These are phyloP conservation scores for Rafetus swinhoei DNA, from an alignment of 2,113 vertebrate genomes.

Conservation along the genomic window DNA sequence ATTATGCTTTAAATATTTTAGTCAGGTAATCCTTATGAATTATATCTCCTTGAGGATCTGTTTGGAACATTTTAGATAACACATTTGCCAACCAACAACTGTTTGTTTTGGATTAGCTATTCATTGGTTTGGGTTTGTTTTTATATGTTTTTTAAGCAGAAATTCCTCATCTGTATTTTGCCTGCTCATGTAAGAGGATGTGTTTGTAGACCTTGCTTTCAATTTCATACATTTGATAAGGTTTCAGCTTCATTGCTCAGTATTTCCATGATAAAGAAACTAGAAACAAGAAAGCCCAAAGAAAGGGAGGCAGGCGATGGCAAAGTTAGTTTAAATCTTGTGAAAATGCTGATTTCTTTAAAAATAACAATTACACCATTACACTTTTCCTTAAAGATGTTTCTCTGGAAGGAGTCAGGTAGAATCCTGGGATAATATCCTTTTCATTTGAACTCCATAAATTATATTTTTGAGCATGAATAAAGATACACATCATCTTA, in stretches of 20 bases:
- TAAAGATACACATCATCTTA: conserved; percentile 29
- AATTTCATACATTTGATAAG: not conserved
- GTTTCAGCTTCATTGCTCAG: not conserved
- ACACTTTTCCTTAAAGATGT: not conserved
- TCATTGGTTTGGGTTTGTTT: not conserved
- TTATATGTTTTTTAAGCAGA: not conserved
- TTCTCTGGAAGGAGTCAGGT: not conserved
- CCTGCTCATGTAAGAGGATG: not conserved
- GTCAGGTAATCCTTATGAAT: not conserved
- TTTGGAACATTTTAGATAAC: conserved; percentile 20
- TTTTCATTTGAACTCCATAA: not conserved
- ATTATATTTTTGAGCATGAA: conserved; percentile 7
- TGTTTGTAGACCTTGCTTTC: not conserved
- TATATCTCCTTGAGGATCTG: not conserved
- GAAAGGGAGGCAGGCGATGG: not conserved
- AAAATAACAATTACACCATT: not conserved
- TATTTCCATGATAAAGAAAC: not conserved
- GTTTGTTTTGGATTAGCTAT: conserved; percentile 32
- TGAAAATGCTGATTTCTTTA: not conserved
- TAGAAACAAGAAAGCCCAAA: not conserved
- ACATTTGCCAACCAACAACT: not conserved
- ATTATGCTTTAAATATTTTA: not conserved
- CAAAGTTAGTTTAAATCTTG: not conserved
- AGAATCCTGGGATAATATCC: not conserved
- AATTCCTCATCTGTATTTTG: not conserved